Base-by-base conservation (phyloP, 2,888 invertebrate species). In the Dynastes tityus region DNA sequence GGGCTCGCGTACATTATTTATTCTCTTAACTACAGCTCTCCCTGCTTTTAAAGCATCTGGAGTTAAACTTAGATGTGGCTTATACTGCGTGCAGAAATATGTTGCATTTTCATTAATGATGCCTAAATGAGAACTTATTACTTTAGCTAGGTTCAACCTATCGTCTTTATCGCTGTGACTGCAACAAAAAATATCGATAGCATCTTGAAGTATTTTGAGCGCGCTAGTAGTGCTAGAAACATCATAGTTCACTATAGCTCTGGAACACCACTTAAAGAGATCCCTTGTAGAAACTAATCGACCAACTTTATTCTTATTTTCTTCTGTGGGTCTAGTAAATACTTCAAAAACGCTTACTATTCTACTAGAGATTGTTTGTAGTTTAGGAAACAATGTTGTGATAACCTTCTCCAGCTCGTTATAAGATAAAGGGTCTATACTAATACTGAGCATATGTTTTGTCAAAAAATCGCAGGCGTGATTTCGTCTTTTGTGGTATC, bases 171-270 rank as follows among this genome's bases (percentile, higher is more conserved):
- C 92, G 0, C 94, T 89, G 40, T 95, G 91, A 32, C 95, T 95
- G 75, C 95, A 94, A 80, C 96, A 96, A 88, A 98, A 98, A 80
- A 98, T 94, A 86, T 98, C 98, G 29, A 97, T 91, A 0, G 97
- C 96, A 88, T 98, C 96, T 89, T 97, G 95, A 64, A 97, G 92
- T 0, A 96, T 92, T 86, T 92, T 93, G 11, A 94, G 86, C 3
- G 93, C 93, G 0, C 94, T 93, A 53, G 91, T 91, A 40, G 91
- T 91, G 80, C 94, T 95, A 0, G 94, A 91, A 0, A 95, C 92
- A 80, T 95, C 92, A 87, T 95, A 96, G 83, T 94, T 93, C 13
- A 92, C 89, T 11, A 93, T 91, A 4, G 96, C 93, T 85, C 98
- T 91, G 3, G 92, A 90, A 85, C 98, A 98, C 93, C 97, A 96